A percentile compares a stretch with the other conserved stretches of the same genome.
These are phyloP conservation scores for Myiozetetes cayanensis DNA, from an alignment of 2,113 vertebrate species.

Conservation along the genomic window DNA sequence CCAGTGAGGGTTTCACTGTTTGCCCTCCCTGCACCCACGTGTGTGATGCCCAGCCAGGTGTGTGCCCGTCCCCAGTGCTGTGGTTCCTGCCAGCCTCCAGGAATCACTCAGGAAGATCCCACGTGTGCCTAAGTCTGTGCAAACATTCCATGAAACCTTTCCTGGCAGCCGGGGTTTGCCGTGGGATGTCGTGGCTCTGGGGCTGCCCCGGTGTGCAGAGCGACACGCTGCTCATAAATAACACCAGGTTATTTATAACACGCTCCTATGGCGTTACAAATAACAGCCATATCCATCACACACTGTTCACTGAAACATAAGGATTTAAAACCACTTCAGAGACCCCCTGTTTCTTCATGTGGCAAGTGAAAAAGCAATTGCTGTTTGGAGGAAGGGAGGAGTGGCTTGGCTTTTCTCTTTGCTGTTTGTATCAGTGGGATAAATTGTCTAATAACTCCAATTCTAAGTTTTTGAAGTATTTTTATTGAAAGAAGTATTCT, in stretches of 20 bases:
- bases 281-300: not conserved
- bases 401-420: not conserved
- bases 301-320: not conserved
- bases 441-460: slow-evolving; percentile 10
- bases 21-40: accelerated
- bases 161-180: accelerated
- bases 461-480: not conserved
- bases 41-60: accelerated
- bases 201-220: not conserved
- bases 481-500: not conserved
- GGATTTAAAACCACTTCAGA: not conserved
- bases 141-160: accelerated
- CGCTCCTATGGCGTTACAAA: not conserved
- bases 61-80: accelerated
- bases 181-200: not conserved
- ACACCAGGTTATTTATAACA: not conserved
- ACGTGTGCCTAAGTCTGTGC: accelerated
- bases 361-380: not conserved
- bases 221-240: not conserved
- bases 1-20: accelerated
- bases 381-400: not conserved
- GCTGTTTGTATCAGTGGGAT: not conserved
- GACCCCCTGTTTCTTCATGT: not conserved
- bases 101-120: not conserved
- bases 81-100: not conserved